Percentiles rank a stretch among this genome's conserved stretches.
phyloP scores from a whole-genome alignment of 2,113 vertebrate species.

The Setophaga petechia region DNA sequence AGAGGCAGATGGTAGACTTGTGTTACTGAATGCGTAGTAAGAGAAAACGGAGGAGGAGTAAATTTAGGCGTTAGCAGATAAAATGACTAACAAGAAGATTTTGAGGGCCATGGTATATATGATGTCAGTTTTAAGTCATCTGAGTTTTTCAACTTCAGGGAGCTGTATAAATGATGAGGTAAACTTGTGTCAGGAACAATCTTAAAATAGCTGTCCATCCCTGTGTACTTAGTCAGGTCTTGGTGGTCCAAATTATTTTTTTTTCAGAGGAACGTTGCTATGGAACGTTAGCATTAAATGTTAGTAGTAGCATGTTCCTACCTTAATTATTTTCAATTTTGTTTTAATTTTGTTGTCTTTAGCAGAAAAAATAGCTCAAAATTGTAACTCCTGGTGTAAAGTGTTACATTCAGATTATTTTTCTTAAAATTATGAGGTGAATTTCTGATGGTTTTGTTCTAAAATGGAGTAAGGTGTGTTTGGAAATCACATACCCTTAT shows the following conservation, averaged over 20 bases:
- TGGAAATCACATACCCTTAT: not conserved
- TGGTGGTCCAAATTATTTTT: not conserved
- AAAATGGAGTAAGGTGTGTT: not conserved
- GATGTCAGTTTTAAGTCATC: not conserved
- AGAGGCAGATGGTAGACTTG: constrained; percentile 3
- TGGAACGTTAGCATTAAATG: not conserved
- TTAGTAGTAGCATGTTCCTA: not conserved
- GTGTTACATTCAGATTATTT: not conserved
- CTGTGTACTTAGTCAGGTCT: not conserved
- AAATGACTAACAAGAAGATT: constrained; percentile 22
- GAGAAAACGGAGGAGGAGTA: not conserved
- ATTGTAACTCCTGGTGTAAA: not conserved
- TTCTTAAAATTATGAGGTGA: not conserved
- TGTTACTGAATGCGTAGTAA: not conserved
- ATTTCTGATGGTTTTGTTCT: not conserved
- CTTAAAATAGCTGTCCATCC: not conserved
- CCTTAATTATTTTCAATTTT: not conserved
- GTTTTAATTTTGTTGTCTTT: not conserved
- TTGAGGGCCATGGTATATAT: not conserved
- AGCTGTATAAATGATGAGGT: not conserved
- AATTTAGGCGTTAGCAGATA: not conserved
- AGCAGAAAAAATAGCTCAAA: not conserved
- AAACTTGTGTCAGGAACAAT: not conserved
- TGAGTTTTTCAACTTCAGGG: not conserved
- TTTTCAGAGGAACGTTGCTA: not conserved